phyloP scores from a whole-genome alignment of 2,888 invertebrate species.

The Noctua janthe region DNA sequence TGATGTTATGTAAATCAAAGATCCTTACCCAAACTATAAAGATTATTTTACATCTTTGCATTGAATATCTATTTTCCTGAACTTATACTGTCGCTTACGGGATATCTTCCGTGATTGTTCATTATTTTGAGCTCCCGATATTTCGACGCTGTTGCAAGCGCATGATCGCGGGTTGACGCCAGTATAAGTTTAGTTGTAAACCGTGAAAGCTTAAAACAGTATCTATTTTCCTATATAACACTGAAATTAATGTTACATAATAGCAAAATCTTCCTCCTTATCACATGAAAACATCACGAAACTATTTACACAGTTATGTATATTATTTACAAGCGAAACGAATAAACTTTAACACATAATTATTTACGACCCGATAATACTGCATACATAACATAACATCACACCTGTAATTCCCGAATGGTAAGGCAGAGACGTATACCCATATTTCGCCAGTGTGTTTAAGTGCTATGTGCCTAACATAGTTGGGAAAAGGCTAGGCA shows the following conservation, averaged over 20 bases:
- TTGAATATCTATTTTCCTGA: not conserved
- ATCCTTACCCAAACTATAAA: not conserved
- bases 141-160: no score
- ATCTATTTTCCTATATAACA: not conserved
- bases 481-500: no score
- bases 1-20: not conserved
- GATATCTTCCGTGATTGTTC: no score
- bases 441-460: not conserved
- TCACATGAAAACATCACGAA: not conserved
- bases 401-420: not conserved
- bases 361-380: conserved; percentile 48
- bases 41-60: not conserved
- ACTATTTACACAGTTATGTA: not conserved
- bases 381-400: conserved; percentile 14
- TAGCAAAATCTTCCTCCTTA: not conserved
- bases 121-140: no score
- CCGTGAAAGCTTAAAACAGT: no score
- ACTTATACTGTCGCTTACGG: no score
- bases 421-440: not conserved
- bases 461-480: no score
- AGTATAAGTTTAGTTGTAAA: no score
- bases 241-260: not conserved
- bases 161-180: no score
- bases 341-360: conserved; percentile 26
- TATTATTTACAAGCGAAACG: no score